A percentile compares a stretch with the other conserved stretches of the same genome.
phyloP scores from a whole-genome alignment of 2,888 invertebrate genomes.

The Disparrhopalites patrizii region DNA sequence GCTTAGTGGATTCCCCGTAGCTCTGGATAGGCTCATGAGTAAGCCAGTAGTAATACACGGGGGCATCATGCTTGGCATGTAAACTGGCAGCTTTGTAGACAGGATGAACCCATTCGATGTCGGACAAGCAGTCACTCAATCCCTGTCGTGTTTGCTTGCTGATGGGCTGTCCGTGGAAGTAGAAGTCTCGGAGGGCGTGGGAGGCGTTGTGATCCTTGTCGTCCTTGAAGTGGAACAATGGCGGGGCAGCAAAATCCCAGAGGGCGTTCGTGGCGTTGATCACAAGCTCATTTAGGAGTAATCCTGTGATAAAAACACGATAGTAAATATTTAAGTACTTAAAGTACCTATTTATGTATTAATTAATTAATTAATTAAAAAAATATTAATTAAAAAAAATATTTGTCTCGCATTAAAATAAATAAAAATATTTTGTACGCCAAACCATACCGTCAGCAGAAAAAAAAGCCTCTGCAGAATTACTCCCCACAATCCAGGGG shows the following conservation, averaged over 20 bases:
- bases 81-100: background rate
- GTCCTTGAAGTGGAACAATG: slow-evolving; percentile 1
- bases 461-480: slow-evolving; percentile 16
- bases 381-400: background rate
- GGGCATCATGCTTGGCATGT: slow-evolving; percentile 11
- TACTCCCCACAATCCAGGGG: slow-evolving; percentile 17
- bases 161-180: background rate
- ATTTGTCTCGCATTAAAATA: background rate
- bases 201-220: background rate
- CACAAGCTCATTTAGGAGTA: background rate
- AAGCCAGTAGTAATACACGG: slow-evolving; percentile 7
- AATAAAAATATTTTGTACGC: background rate
- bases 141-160: background rate
- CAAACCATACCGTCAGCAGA: background rate
- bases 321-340: background rate
- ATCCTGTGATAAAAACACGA: background rate
- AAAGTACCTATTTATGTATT: background rate
- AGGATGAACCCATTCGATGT: slow-evolving; percentile 4
- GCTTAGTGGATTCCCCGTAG: background rate
- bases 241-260: background rate
- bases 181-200: background rate
- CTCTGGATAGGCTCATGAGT: slow-evolving; percentile 11
- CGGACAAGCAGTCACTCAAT: slow-evolving; percentile 1
- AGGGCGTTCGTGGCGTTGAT: background rate
- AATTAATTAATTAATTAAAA: background rate